Conservation (phyloP, 2,797 vertebrate genomes). For the Cuculus canorus region DNA sequence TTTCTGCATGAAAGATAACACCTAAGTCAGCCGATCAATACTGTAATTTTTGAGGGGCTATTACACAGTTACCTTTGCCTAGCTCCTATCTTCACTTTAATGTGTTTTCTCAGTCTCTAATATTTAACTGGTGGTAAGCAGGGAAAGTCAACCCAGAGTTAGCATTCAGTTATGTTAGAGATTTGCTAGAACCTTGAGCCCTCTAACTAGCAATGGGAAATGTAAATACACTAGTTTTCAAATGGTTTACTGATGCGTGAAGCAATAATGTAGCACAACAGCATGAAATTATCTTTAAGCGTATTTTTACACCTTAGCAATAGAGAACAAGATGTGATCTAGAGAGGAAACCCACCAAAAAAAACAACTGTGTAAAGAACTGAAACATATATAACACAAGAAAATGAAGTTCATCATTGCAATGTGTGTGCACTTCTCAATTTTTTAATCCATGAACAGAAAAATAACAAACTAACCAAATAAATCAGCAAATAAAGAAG, state of each 20-base stretch:
- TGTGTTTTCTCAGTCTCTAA: constrained; percentile 8
- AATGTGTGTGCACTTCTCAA: background rate
- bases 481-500: background rate
- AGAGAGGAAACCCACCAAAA: background rate
- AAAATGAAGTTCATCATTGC: background rate
- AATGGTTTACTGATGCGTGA: constrained; percentile 2
- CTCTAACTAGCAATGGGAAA: constrained; percentile 27
- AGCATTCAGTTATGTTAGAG: background rate
- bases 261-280: background rate
- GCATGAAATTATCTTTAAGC: background rate
- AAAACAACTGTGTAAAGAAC: background rate
- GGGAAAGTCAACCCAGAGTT: background rate
- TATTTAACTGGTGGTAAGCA: constrained; percentile 11
- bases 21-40: background rate
- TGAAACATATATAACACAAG: background rate
- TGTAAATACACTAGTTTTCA: constrained; percentile 21
- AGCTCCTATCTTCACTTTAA: background rate
- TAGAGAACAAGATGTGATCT: background rate
- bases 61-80: background rate
- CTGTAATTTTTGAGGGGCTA: background rate
- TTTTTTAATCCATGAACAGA: background rate
- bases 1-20: background rate
- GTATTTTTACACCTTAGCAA: background rate
- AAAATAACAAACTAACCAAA: background rate
- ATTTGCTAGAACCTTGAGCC: constrained; percentile 46